Conservation (phyloP, 2,797 vertebrate species). For the Sandelia bainsii region DNA sequence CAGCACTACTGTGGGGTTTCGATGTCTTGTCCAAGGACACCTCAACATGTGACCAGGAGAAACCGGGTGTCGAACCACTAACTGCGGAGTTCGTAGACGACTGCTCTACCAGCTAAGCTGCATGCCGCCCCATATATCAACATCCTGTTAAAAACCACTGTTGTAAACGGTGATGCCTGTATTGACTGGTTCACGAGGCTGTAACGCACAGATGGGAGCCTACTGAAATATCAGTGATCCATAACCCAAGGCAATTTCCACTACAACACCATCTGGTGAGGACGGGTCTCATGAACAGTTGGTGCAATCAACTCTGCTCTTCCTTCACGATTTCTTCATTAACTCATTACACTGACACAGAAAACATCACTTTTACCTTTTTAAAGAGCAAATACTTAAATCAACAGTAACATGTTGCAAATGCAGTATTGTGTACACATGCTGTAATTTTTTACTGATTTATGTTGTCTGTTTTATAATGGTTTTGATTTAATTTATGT, state of each 20-base stretch:
- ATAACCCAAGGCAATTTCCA: constrained; percentile 59
- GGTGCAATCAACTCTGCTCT: constrained; percentile 42
- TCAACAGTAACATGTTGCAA: not conserved
- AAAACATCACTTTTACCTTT: constrained; percentile 21
- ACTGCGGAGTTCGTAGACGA: no score
- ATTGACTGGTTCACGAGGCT: constrained; percentile 37
- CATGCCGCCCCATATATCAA: not conserved
- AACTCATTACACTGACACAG: constrained; percentile 31
- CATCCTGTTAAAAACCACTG: constrained; percentile 40
- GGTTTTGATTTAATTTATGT: not conserved
- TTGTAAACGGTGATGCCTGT: constrained; percentile 24
- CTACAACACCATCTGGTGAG: constrained; percentile 69
- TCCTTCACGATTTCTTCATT: constrained; percentile 42
- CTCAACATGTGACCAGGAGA: no score
- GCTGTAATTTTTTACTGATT: constrained; percentile 1
- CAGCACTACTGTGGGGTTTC: no score
- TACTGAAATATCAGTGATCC: constrained; percentile 59
- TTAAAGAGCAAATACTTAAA: constrained; percentile 17
- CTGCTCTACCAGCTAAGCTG: no score
- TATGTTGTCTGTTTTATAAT: no score
- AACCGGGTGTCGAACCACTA: no score
- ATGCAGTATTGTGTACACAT: not conserved
- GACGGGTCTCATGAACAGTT: constrained; percentile 46
- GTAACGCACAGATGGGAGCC: constrained; percentile 62
- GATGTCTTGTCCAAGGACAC: no score